Evolutionary conservation across 1,140 invertebrate genomes (phyloP).

Genomic region (Arion vulgaris): DNA sequence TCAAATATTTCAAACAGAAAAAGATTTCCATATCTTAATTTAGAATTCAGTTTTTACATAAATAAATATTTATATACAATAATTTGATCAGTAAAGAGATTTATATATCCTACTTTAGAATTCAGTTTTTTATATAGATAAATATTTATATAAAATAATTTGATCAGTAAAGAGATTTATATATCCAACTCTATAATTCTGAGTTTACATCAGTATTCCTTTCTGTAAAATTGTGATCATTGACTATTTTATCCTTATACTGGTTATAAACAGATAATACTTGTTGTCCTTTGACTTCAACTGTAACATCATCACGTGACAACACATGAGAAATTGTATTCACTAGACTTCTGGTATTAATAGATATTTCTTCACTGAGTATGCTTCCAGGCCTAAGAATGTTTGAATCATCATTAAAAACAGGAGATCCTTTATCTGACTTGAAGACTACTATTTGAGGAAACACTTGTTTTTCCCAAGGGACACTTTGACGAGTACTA

Average conservation of each 20-base stretch:
- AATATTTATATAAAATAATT: too few species aligned
- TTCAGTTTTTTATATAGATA: too few species aligned
- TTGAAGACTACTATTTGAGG: not conserved
- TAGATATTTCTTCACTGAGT: not conserved
- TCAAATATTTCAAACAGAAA: too few species aligned
- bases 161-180: not conserved
- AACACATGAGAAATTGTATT: not conserved
- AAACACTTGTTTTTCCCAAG: not conserved
- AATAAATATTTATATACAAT: too few species aligned
- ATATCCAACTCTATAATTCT: not conserved
- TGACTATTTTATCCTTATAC: not conserved
- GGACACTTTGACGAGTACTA: not conserved
- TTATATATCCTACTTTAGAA: too few species aligned
- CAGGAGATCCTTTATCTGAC: not conserved
- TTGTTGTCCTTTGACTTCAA: not conserved
- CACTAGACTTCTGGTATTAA: not conserved
- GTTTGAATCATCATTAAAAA: not conserved
- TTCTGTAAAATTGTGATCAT: not conserved
- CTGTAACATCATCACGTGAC: not conserved
- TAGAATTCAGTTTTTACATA: too few species aligned
- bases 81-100: too few species aligned
- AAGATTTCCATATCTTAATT: too few species aligned
- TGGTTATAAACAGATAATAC: not conserved
- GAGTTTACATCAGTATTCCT: not conserved
- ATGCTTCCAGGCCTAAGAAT: not conserved